phyloP scores from a whole-genome alignment of 1,140 invertebrate genomes.

The Diachasmimorpha longicaudata region DNA sequence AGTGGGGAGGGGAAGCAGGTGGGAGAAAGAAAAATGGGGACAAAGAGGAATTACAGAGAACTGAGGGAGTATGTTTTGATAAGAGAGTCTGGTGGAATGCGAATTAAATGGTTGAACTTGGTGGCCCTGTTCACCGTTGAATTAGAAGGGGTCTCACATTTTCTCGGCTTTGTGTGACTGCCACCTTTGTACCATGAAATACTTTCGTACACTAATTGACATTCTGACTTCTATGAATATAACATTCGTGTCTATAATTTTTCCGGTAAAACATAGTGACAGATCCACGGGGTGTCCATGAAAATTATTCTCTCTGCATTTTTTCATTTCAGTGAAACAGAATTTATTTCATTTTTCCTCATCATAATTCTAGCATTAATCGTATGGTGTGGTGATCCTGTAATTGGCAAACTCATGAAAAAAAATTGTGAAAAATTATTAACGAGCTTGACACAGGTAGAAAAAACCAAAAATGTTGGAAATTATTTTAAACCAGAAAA shows the following conservation, averaged over 20 bases:
- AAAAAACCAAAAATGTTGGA: neutral
- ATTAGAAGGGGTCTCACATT: neutral
- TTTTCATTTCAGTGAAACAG: neutral
- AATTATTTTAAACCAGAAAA: neutral
- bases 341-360: neutral
- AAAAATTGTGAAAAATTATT: too few species aligned
- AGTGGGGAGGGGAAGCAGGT: too few species aligned
- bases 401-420: neutral
- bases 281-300: neutral
- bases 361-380: neutral
- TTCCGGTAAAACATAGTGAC: too few species aligned
- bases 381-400: neutral
- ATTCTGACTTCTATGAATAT: neutral
- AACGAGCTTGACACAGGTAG: too few species aligned
- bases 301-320: neutral
- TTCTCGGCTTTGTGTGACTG: neutral
- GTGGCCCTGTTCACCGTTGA: neutral
- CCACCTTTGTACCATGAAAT: neutral
- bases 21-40: neutral
- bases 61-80: neutral
- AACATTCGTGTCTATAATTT: too few species aligned
- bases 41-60: neutral
- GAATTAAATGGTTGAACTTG: constrained; percentile 4
- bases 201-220: neutral
- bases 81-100: neutral